Base-by-base conservation (phyloP, 37 sponge, comb jelly and placozoan species). In the Oscarella lobularis region DNA sequence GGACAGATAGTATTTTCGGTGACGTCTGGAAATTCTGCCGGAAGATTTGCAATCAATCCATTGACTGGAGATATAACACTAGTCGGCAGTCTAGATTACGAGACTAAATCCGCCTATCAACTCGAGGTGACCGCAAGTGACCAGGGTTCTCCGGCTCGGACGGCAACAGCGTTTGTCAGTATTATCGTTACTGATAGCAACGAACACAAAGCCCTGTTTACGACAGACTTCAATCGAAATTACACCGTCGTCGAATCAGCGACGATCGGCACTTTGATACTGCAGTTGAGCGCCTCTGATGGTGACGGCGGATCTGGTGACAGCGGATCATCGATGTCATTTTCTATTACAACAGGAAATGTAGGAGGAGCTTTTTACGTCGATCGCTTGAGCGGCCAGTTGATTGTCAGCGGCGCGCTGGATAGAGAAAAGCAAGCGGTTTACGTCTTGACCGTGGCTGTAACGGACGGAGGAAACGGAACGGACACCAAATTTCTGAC, bases 1-100 rank as follows among this genome's bases (percentile, higher is more conserved):
- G 73, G 72, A 38, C 69, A 85, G 36, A 4, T 89, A 30, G 36
- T 41, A 3, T 89, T 85, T 38, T n/a, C 78, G 29, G 83, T 89
- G 4, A 1, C 37, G 27, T 73, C 37, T 39, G 90, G 86, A 14
- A 82, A 89, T 66, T 68, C 73, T 41, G 78, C 78, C 40, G 75
- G 82, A 38, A 40, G 74, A n/a, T 89, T 85, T 35, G 85, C 72
- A 54, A 79, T 89, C 2, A 74, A 89, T n/a, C 32, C 86, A n/a
- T 34, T 54, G 35, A 76, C 75, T 41, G 90, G 90, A 1, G 39
- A 75, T 6, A 82, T 89, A 14, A 79, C 80, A 35, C 70, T 89
- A 4, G 78, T 89, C 30, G 78, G 83, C 2, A 6, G 78, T n/a
- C 76, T 89, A 33, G 86, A 89, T 40, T 69, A 76, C 36, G 90